Conservation (phyloP, 2,113 vertebrate genomes). For the Colossoma macropomum region DNA sequence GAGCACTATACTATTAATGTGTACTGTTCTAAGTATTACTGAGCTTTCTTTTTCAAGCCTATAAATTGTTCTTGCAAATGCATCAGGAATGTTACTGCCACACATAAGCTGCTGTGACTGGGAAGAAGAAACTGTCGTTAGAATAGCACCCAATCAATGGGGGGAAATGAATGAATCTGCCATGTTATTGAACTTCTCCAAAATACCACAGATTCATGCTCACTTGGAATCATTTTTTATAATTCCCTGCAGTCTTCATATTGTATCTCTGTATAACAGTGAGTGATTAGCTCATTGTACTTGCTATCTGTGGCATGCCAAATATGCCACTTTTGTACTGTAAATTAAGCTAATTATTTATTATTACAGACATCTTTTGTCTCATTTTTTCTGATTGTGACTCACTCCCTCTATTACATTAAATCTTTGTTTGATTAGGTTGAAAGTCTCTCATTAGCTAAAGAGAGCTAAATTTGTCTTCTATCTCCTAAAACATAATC, state of each 20-base stretch:
- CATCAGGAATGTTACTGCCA: neutral
- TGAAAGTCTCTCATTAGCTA: slow-evolving; percentile 47
- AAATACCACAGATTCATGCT: slow-evolving; percentile 40
- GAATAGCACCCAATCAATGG: slow-evolving; percentile 42
- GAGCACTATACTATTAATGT: too few relatives aligned
- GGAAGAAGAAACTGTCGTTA: slow-evolving; percentile 35
- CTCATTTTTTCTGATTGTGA: slow-evolving; percentile 6
- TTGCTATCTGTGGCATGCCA: slow-evolving; percentile 30
- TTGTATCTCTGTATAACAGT: slow-evolving; percentile 33
- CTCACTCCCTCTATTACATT: slow-evolving; percentile 43
- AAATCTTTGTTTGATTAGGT: slow-evolving; percentile 46
- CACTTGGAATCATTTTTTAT: slow-evolving; percentile 39
- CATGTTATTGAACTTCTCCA: slow-evolving; percentile 39
- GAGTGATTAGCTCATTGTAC: slow-evolving; percentile 47
- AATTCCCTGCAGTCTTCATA: slow-evolving; percentile 29
- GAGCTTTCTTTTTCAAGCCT: neutral
- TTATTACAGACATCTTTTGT: slow-evolving; percentile 43
- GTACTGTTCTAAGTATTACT: too few relatives aligned
- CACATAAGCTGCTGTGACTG: neutral
- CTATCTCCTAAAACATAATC: slow-evolving; percentile 13
- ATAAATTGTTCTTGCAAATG: neutral
- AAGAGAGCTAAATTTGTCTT: slow-evolving; percentile 26
- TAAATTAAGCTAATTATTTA: slow-evolving; percentile 52
- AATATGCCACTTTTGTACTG: slow-evolving; percentile 44
- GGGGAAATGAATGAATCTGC: slow-evolving; percentile 47